Evolutionary conservation across 2,888 invertebrate genomes (phyloP), one percentile per base, ranked within the genome.

Genomic region (Chironomus tentans): DNA sequence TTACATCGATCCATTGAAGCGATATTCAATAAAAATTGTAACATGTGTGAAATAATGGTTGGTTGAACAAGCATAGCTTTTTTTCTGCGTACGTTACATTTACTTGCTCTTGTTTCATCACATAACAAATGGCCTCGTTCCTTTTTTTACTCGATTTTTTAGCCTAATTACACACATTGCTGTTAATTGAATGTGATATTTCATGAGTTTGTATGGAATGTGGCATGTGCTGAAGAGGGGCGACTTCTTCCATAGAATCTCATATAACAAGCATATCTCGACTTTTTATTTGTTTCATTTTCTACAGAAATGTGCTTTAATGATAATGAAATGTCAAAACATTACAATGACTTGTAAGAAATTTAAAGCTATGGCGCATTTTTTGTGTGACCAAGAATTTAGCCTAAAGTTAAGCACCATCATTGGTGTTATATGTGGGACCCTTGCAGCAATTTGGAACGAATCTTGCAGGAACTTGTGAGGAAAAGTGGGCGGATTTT

Each of bases 101-200:
- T 38, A 38, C 38, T 38, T 38, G 38, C 15, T 50, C 50, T 50
- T 18, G 7, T 56, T 56, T 56, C 56, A 56, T 56, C 56, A 56
- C 6, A 56, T 56, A 56, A 56, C 56, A 56, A 56, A 56, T 56
- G 6, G 15, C 56, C 15, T 15, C 18, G 15, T 56, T 56, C 56
- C 38, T 38, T 38, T 38, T 28, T 38, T 38, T 38, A 38, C 38
- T 38, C 38, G 38, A 28, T 38, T 38, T 65, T 65, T 65, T 18
- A 65, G 65, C 65, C 65, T 65, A 65, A 65, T 65, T 65, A 65
- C 65, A 21, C 65, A 24, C 24, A 65, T 22, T 65, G 65, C 24
- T 65, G 22, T 65, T 65, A 65, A 65, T 65, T 65, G 65, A 65
- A 65, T 65, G 21, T 22, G 65, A 65, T 65, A 65, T 65, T 65